Base-by-base conservation (phyloP, 2,888 invertebrate genomes). In the Holacanthella duospinosa region DNA sequence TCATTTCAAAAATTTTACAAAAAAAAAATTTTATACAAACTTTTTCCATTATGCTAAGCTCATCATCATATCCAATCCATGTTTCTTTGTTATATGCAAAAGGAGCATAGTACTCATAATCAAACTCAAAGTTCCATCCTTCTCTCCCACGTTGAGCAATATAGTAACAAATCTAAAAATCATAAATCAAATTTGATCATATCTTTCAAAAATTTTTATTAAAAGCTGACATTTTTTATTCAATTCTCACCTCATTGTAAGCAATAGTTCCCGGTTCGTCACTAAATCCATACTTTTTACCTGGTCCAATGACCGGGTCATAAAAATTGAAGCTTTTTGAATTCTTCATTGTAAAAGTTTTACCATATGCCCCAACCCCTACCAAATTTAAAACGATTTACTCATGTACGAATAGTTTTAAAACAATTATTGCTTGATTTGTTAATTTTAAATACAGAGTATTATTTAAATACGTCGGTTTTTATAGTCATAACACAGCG, bases 31-130 rank as follows among this genome's bases (percentile, higher is more conserved):
- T 21, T 25, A 53, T n/a, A 3, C 24, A 55, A 55, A 60, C 60
- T 26, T 60, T 60, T 28, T 19, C 53, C 1, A 28, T 53, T 2
- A 48, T n/a, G 43, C 60, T 60, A 19, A 26, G 21, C 29, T 48
- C 53, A n/a, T 60, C 26, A 53, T 60, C 60, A 54, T 60, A 60
- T 26, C 60, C 60, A 54, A 53, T 28, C 60, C 60, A 60, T 2
- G 24, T 1, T 2, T 2, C 2, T 3, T 28, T 43, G 25, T 48
- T 54, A 29, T 26, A 53, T 21, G 53, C 53, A 43, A 12, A 60
- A 21, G 60, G 53, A 3, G 29, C 26, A 21, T 28, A 48, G 25
- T 60, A 60, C 24, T 48, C 60, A 28, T 60, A 16, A 29, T 60
- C 48, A 60, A 60, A 60, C 12, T 25, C n/a, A 60, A 53, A 60